Evolutionary conservation across 2,113 vertebrate genomes (phyloP), one percentile per base, ranked within the genome.

Genomic region (Vanacampus margaritifer): DNA sequence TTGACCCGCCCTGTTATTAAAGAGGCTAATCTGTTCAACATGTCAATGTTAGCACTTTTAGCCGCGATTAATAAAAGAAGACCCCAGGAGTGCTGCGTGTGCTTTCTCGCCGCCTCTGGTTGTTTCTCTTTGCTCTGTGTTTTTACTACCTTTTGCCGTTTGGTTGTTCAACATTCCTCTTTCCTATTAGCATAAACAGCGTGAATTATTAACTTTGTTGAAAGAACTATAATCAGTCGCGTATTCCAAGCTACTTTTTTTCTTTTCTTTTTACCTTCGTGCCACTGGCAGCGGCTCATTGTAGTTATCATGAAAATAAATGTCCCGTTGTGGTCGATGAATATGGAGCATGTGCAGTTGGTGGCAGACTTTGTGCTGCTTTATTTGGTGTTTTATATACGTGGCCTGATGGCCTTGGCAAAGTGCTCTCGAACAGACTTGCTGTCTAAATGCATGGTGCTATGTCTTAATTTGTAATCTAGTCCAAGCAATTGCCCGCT

Each of bases 41-140:
- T 94, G 93, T 92, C 93, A 93, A 93, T 93, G 94, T 92, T 95
- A 95, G 94, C 94, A 95, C 92, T 94, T 95, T 91, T 94, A 93
- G 90, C 92, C 89, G 88, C 88, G 91, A 95, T 95, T 95, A 96
- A 96, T 95, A 95, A 95, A 94, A 92, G 89, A 92, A 89, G 86
- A 92, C 91, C 89, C 92, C 84, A 86, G 90, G 85, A 93, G 93
- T 92, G 91, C 91, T 90, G 90, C 81, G 82, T 89, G 80, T 88
- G 88, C 89, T 86, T 89, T 89, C 87, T 74, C 87, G 73, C 78
- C 81, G 87, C 87, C 89, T 77, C 82, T 60, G 89, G 87, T 89
- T 91, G 81, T 85, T 82, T 89, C 86, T 74, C 63, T 86, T 84
- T 84, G 68, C 80, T 87, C 87, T 87, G 70, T 85, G 81, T 90